Conservation (phyloP, 2,113 vertebrate species). For the Anhinga rufa region DNA sequence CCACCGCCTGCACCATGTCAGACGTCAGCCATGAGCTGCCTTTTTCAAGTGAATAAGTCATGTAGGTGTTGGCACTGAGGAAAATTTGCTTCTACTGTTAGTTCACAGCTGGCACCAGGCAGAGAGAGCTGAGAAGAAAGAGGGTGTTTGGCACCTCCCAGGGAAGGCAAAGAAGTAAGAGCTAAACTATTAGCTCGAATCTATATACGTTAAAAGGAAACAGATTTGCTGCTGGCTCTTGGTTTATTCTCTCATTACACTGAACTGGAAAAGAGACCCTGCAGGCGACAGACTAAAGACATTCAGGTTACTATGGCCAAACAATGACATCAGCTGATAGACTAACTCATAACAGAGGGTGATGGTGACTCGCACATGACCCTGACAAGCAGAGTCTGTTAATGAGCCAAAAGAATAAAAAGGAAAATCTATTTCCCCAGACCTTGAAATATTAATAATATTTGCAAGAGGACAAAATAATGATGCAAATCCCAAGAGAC, state of each 20-base stretch:
- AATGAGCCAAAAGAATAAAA: background rate
- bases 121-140: background rate
- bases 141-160: background rate
- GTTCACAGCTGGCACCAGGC: background rate
- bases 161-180: background rate
- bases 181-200: background rate
- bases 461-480: background rate
- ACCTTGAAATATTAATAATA: background rate
- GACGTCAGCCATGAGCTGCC: background rate
- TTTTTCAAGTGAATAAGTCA: background rate
- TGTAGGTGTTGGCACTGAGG: background rate
- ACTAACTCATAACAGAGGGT: background rate
- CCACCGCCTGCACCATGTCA: background rate
- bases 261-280: background rate
- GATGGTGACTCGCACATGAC: background rate
- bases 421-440: slow-evolving; percentile 1
- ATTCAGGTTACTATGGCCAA: background rate
- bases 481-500: slow-evolving; percentile 5
- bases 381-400: background rate
- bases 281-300: background rate
- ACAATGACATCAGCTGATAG: slow-evolving; percentile 35
- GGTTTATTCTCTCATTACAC: background rate
- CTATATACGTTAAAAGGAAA: background rate
- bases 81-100: background rate
- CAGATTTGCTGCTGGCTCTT: slow-evolving; percentile 33